Evolutionary conservation across 2,888 invertebrate genomes (phyloP).

Genomic region (Andrena fulva): DNA sequence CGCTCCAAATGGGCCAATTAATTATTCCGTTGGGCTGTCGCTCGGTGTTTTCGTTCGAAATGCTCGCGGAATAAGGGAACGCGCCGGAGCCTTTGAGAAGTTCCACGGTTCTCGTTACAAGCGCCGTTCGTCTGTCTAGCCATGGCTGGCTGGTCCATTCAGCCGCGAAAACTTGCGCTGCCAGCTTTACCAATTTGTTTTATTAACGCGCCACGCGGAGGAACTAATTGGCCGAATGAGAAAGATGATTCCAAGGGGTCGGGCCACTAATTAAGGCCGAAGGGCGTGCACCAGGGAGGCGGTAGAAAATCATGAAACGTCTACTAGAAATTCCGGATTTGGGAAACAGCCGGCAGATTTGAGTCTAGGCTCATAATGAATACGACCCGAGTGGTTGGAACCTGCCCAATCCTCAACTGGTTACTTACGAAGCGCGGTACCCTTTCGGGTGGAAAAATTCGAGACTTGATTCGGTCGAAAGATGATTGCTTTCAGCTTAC

Average conservation of each 20-base stretch:
- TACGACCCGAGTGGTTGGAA: not conserved
- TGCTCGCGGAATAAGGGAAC: constrained; percentile 45
- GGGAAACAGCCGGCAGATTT: not conserved
- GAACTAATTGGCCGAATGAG: constrained; percentile 3
- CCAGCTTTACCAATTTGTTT: constrained; percentile 18
- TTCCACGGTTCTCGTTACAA: constrained; percentile 44
- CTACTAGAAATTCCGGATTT: not conserved
- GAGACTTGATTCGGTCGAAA: not conserved
- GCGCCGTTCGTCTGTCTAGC: constrained; percentile 2
- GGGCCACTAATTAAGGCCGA: constrained; percentile 12
- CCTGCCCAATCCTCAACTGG: too few relatives aligned
- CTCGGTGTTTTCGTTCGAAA: constrained; percentile 65
- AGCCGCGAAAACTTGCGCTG: constrained; percentile 32
- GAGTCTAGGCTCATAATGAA: not conserved
- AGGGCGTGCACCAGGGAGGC: not conserved
- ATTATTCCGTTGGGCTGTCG: constrained; percentile 70
- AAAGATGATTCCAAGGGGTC: constrained; percentile 11
- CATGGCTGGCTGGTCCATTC: constrained; percentile 8
- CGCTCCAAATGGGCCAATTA: constrained; percentile 72
- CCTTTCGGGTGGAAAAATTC: not conserved
- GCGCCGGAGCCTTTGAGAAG: constrained; percentile 35
- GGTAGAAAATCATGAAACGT: constrained; percentile 2
- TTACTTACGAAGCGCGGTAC: too few relatives aligned
- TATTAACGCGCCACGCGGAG: constrained; percentile 34
- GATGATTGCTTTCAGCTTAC: not conserved